Evolutionary conservation across 2,113 vertebrate genomes (phyloP), one percentile per base, ranked within the genome.

Genomic region (Balaeniceps rex): DNA sequence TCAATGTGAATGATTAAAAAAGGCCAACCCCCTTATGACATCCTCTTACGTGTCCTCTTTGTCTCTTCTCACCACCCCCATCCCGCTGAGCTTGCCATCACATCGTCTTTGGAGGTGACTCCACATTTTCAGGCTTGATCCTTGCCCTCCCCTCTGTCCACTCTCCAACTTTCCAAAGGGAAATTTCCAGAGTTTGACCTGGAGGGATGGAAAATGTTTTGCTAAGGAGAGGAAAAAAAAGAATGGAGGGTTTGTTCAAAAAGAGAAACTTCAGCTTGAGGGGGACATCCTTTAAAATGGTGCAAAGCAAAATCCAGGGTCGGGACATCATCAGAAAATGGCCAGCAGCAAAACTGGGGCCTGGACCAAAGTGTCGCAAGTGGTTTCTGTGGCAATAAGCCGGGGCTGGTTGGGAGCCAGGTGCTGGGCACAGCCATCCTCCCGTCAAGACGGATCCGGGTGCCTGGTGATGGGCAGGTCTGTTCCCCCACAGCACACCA

Each of bases 11-110:
- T 36, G 31, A 78, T 49, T 69, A 63, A 82, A 88, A 65, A 79
- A 55, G 26, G 40, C n/a, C 38, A 78, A 4, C 6, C 25, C 11
- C 8, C 7, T 47, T 29, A 57, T 0, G 2, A 31, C 24, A 49
- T 40, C 31, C 49, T 70, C 49, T 68, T 61, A 25, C 0, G 2
- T 7, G 29, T 68, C 14, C 22, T 75, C 12, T 25, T 81, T 47
- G 38, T 40, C 69, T 70, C 38, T 55, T 49, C 28, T 21, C n/a
- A 29, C 63, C 49, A 21, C 6, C 13, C 1, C 18, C 0, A 0
- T 42, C 25, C n/a, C 0, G 0, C 66, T 8, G 25, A 63, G 26
- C 8, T 79, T 58, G 14, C 58, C 70, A 18, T 47, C 54, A 34
- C 22, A 28, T 15, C 28, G 24, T 46, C 58, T 90, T 90, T 66